These are phyloP conservation scores for Bombyx mandarina DNA, from an alignment of 1,140 invertebrate genomes.

Conservation along the genomic window DNA sequence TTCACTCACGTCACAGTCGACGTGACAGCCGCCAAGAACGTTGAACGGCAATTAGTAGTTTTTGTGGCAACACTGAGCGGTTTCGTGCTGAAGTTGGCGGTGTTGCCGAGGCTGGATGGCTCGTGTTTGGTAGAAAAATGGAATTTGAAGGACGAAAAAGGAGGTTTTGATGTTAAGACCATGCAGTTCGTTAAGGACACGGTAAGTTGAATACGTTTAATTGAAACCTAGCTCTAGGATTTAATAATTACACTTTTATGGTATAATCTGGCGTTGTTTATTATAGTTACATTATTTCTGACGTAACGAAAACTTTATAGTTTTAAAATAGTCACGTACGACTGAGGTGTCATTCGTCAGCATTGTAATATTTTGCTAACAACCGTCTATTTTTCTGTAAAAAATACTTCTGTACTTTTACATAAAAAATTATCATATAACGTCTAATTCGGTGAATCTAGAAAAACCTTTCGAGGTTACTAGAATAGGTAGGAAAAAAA, in stretches of 20 bases:
- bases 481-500: too few relatives aligned
- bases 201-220: slow-evolving; percentile 56
- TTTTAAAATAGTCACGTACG: too few relatives aligned
- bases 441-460: too few relatives aligned
- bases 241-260: slow-evolving; percentile 2
- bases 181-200: slow-evolving; percentile 87
- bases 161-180: slow-evolving; percentile 72
- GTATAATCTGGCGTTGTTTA: not conserved
- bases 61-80: slow-evolving; percentile 85
- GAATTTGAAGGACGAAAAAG: slow-evolving; percentile 75
- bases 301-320: too few relatives aligned
- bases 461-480: too few relatives aligned
- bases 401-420: too few relatives aligned
- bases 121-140: slow-evolving; percentile 91
- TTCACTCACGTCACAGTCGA: slow-evolving; percentile 88
- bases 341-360: too few relatives aligned
- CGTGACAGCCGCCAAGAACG: slow-evolving; percentile 77
- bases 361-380: too few relatives aligned
- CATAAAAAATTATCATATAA: too few relatives aligned
- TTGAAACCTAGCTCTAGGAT: slow-evolving; percentile 8
- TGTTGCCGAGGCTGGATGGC: slow-evolving; percentile 77
- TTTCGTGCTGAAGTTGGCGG: slow-evolving; percentile 84
- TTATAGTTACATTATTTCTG: too few relatives aligned
- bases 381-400: too few relatives aligned
- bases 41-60: slow-evolving; percentile 78